Evolutionary conservation across 2,888 invertebrate species (phyloP).

Genomic region (Iselma pallidipennis): DNA sequence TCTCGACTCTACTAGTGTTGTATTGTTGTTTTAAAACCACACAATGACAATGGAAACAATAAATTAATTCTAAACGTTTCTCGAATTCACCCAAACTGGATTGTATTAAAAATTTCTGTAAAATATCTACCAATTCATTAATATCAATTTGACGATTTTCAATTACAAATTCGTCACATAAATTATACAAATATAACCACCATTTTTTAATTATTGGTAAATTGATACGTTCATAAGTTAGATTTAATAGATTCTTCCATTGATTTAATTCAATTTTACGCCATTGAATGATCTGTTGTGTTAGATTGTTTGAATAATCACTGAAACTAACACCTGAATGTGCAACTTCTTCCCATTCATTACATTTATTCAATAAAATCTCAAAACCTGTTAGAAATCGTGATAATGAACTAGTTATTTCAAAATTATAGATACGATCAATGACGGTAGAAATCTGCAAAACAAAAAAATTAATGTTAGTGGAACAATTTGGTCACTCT

Average conservation of each 20-base stretch:
- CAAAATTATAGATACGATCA: conserved; percentile 68
- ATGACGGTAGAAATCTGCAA: conserved; percentile 68
- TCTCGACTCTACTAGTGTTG: conserved; percentile 49
- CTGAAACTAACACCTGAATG: conserved; percentile 83
- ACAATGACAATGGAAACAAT: conserved; percentile 80
- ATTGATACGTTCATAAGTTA: conserved; percentile 62
- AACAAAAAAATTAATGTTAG: conserved; percentile 7
- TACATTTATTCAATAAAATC: conserved; percentile 78
- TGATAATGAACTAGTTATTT: conserved; percentile 80
- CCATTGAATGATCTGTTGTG: conserved; percentile 86
- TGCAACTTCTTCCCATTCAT: conserved; percentile 93
- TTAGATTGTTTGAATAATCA: conserved; percentile 72
- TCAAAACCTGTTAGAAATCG: conserved; percentile 91
- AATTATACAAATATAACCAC: conserved; percentile 87
- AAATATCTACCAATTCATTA: conserved; percentile 60
- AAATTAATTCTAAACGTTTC: conserved; percentile 75
- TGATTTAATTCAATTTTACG: conserved; percentile 84
- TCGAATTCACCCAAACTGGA: conserved; percentile 84
- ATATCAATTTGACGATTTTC: conserved; percentile 44
- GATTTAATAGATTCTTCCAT: conserved; percentile 84
- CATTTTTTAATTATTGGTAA: conserved; percentile 61
- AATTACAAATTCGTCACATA: conserved; percentile 68
- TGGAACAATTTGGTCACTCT: too few species aligned
- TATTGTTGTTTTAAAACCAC: conserved; percentile 57
- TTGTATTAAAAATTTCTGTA: conserved; percentile 82